Base-by-base conservation (phyloP, 2,888 invertebrate genomes). In the Steinernema carpocapsae region DNA sequence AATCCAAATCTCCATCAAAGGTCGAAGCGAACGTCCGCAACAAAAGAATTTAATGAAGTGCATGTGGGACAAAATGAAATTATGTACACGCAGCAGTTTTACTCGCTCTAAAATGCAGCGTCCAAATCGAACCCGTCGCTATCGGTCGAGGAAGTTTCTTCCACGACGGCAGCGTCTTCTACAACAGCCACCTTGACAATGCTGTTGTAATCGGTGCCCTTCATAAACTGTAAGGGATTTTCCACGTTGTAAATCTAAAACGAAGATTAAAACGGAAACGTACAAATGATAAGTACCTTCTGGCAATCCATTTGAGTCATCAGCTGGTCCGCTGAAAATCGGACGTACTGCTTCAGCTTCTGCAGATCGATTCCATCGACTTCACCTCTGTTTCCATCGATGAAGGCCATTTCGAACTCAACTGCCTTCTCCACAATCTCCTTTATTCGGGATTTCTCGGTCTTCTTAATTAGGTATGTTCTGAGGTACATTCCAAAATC, bases 401-500 rank as follows among this genome's bases (percentile, higher is more conserved):
- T 26, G 32, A 32, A 64, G 14, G 64, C 10, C n/a, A 29, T 32
- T 32, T 64, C 64, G 1, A 64, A 29, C 64, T 64, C 17, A 29
- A 64, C 64, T 29, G 32, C 64, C 19, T 64, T 64, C 32, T 64
- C 64, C 2, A 64, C 64, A n/a, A 64, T 29, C 37, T 64, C 64
- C 32, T 64, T 64, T 2, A 64, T 64, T 12, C 64, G 64, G 4
- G 64, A 26, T 64, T 64, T 32, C 10, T 26, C 10, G 29, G 64
- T 64, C 29, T 32, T 64, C 19, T 32, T 64, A 1, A 17, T 32
- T 3, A 64, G 64, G n/a, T 64, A 64, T 14, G 64, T 32, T 7
- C 64, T 22, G 17, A 64, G n/a, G 64, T 29, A 64, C 64, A 64
- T 64, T 32, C 64, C 64, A 32, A 64, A 64, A 17, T 64, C 64